phyloP scores from a whole-genome alignment of 2,797 vertebrate genomes.

The Sebastes oblongus region DNA sequence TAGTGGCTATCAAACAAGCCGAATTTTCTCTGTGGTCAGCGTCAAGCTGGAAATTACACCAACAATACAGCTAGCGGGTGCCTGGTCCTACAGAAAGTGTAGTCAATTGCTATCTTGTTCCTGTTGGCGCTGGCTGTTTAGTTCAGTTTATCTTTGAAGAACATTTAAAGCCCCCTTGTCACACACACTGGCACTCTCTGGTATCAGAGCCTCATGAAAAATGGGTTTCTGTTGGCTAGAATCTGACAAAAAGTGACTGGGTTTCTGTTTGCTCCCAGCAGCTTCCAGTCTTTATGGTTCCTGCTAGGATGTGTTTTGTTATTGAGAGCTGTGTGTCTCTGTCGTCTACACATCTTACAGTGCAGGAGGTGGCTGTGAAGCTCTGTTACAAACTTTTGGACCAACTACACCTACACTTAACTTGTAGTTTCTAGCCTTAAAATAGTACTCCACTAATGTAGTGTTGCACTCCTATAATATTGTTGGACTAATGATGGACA shows the following conservation, averaged over 20 bases:
- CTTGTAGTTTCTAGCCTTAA: background rate
- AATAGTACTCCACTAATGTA: background rate
- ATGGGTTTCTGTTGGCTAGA: conserved; percentile 34
- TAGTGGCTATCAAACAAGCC: background rate
- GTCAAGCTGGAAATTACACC: conserved; percentile 23
- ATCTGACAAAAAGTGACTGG: conserved; percentile 42
- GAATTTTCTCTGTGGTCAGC: background rate
- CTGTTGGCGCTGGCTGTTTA: conserved; percentile 42
- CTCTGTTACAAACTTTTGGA: background rate
- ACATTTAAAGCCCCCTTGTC: conserved; percentile 50
- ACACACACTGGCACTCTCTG: conserved; percentile 31
- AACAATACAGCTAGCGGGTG: conserved; percentile 20
- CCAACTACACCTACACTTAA: background rate
- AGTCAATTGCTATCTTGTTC: conserved; percentile 51
- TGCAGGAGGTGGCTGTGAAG: background rate
- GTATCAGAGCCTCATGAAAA: conserved; percentile 34
- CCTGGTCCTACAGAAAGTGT: conserved; percentile 25
- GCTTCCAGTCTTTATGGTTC: conserved; percentile 18
- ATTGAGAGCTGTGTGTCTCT: background rate
- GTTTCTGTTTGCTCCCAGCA: conserved; percentile 29
- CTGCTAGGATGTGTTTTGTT: conserved; percentile 12
- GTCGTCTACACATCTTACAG: background rate
- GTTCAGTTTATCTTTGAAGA: conserved; percentile 56
- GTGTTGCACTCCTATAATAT: background rate
- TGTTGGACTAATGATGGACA: background rate